A percentile compares a stretch with the other conserved stretches of the same genome.
Conservation (phyloP, 2,888 invertebrate genomes). For the Phragmatobia fuliginosa region DNA sequence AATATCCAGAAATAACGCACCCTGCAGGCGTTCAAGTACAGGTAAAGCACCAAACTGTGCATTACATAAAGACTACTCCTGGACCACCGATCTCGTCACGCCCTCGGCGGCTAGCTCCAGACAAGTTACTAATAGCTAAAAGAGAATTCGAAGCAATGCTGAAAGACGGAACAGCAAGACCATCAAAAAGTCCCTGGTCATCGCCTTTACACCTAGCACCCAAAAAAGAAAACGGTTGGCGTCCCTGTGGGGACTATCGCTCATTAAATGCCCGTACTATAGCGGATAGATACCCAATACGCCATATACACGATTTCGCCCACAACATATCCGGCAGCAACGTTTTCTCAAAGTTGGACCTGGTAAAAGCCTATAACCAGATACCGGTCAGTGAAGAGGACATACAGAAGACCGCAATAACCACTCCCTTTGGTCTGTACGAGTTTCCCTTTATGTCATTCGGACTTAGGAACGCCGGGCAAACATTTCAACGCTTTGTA, state of each 20-base stretch:
- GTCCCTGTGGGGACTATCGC: conserved; percentile 8
- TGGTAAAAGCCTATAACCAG: background rate
- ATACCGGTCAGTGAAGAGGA: too few species aligned
- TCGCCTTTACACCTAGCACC: background rate
- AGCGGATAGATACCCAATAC: conserved; percentile 1
- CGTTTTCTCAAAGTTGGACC: background rate
- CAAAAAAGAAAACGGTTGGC: conserved; percentile 14
- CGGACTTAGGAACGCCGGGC: conserved; percentile 6
- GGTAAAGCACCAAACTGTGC: conserved; percentile 28
- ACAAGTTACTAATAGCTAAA: conserved; percentile 52
- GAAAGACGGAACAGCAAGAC: conserved; percentile 40
- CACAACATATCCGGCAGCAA: conserved; percentile 9
- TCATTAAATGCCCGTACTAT: conserved; percentile 13
- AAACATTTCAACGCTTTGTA: too few species aligned
- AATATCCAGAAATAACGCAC: conserved; percentile 18
- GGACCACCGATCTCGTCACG: conserved; percentile 47
- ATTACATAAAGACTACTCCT: conserved; percentile 46
- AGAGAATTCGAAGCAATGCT: too few species aligned
- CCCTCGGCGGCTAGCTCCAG: conserved; percentile 56
- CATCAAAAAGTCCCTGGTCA: background rate
- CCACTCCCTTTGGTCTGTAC: background rate
- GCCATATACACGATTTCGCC: conserved; percentile 2
- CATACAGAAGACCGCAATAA: conserved; percentile 23
- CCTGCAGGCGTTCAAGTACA: conserved; percentile 21
- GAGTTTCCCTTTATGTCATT: conserved; percentile 7